Conservation (phyloP, 2,113 vertebrate species). For the Terrapene triunguis region DNA sequence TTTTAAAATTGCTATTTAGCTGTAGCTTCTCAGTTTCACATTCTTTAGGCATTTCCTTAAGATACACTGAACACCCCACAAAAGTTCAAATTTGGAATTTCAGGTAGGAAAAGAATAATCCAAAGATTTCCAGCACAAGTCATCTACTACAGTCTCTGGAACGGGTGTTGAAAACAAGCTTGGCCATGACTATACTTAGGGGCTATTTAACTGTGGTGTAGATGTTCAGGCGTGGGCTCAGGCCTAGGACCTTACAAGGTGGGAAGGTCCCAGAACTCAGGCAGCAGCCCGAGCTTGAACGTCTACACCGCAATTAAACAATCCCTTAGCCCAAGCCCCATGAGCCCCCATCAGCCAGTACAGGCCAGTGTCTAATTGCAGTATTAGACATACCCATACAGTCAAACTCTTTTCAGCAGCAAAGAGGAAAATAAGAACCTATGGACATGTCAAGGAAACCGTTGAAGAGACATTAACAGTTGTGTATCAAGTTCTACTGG, state of each 20-base stretch:
- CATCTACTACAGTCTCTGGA: background rate
- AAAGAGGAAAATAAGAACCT: background rate
- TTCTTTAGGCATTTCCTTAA: background rate
- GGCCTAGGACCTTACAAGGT: background rate
- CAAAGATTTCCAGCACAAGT: constrained; percentile 10
- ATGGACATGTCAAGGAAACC: constrained; percentile 23
- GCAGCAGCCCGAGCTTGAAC: background rate
- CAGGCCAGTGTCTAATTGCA: background rate
- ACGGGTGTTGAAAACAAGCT: background rate
- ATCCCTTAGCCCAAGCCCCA: background rate
- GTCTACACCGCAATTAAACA: background rate
- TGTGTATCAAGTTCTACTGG: background rate
- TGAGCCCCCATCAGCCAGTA: background rate
- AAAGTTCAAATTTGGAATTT: background rate
- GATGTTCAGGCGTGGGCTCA: background rate
- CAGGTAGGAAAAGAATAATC: background rate
- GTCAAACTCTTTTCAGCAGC: background rate
- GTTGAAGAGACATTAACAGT: background rate
- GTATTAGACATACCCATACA: background rate
- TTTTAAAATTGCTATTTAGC: background rate
- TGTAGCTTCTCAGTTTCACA: background rate
- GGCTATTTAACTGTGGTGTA: background rate
- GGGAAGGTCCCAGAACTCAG: background rate
- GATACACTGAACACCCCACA: background rate
- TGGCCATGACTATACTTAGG: constrained; percentile 18